These are phyloP conservation scores for Blastobasis adustella DNA, from an alignment of 2,888 invertebrate species.

Conservation along the genomic window DNA sequence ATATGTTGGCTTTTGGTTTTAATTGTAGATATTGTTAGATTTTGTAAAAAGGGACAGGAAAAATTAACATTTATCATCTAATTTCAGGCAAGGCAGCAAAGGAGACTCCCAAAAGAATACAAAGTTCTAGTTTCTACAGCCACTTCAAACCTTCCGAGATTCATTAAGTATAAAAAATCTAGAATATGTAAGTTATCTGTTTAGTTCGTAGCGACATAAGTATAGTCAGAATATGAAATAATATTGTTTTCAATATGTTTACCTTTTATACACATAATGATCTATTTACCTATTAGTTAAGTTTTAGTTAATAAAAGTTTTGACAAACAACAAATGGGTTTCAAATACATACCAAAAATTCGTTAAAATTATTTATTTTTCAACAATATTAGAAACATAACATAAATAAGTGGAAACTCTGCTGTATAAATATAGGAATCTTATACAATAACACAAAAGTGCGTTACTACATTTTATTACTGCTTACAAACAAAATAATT, in stretches of 20 bases:
- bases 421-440: conserved; percentile 38
- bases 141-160: conserved; percentile 79
- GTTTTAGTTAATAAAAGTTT: too few relatives aligned
- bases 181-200: conserved; percentile 35
- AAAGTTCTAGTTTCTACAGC: conserved; percentile 82
- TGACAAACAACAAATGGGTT: too few relatives aligned
- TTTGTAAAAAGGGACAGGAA: too few relatives aligned
- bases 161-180: conserved; percentile 80
- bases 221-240: too few relatives aligned
- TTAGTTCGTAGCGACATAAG: too few relatives aligned
- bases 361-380: conserved; percentile 36
- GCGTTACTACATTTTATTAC: neutral
- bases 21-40: too few relatives aligned
- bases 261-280: too few relatives aligned
- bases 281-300: too few relatives aligned
- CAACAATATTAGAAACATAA: conserved; percentile 33
- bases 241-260: too few relatives aligned
- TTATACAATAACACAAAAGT: conserved; percentile 22
- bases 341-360: too few relatives aligned
- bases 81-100: conserved; percentile 78
- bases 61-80: neutral
- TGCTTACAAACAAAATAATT: too few relatives aligned
- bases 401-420: conserved; percentile 17
- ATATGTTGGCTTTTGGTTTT: too few relatives aligned
- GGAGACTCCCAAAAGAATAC: conserved; percentile 78